phyloP scores from a whole-genome alignment of 2,888 invertebrate genomes.

The Drosophila testacea region DNA sequence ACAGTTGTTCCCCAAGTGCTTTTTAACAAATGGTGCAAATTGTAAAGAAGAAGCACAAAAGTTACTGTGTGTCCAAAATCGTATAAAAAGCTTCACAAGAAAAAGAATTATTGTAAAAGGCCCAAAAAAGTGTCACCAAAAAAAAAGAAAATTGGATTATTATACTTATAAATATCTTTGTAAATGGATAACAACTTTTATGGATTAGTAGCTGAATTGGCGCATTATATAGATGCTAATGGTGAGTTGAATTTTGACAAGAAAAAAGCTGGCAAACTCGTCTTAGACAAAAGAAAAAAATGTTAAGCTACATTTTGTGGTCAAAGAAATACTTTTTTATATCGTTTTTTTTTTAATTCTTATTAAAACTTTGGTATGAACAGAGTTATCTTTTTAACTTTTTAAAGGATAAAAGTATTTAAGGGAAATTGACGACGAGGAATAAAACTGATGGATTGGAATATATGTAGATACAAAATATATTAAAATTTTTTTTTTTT shows the following conservation, averaged over 20 bases:
- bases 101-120: not conserved
- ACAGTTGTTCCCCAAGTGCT: slow-evolving; percentile 39
- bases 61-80: slow-evolving; percentile 26
- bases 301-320: slow-evolving; percentile 45
- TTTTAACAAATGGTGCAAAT: slow-evolving; percentile 38
- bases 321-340: slow-evolving; percentile 6
- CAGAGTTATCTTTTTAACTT: not conserved
- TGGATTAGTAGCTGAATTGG: slow-evolving; percentile 75
- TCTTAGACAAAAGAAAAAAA: slow-evolving; percentile 8
- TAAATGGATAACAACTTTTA: slow-evolving; percentile 68
- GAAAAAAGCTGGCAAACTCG: slow-evolving; percentile 47
- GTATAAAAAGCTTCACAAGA: slow-evolving; percentile 2
- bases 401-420: not conserved
- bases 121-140: not conserved
- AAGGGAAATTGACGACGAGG: too few relatives aligned
- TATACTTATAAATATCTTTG: slow-evolving; percentile 23
- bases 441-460: too few relatives aligned
- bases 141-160: slow-evolving; percentile 10
- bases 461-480: too few relatives aligned
- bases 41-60: slow-evolving; percentile 23
- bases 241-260: slow-evolving; percentile 52
- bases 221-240: slow-evolving; percentile 66
- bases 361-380: not conserved
- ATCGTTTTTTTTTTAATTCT: too few relatives aligned
- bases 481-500: too few relatives aligned